phyloP scores from a whole-genome alignment of 2,113 vertebrate genomes.

The Laticauda laticaudata region DNA sequence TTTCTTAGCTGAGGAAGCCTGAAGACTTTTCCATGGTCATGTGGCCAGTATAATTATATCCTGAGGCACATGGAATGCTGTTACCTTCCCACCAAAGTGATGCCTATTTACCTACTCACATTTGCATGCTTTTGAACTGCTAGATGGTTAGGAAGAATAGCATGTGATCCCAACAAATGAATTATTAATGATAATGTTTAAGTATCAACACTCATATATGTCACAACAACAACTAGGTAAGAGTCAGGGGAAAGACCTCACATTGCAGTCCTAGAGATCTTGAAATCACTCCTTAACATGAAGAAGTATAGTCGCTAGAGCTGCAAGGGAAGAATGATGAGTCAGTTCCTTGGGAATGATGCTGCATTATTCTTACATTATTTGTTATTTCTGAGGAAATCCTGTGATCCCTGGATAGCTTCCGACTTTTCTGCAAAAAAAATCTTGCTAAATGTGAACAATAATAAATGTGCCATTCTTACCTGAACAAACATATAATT shows the following conservation, averaged over 20 bases:
- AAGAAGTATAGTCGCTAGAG: background rate
- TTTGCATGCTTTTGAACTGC: no score
- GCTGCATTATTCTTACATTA: background rate
- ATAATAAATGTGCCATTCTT: background rate
- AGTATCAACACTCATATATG: background rate
- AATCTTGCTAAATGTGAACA: background rate
- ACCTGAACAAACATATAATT: background rate
- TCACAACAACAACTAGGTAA: background rate
- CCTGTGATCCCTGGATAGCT: background rate
- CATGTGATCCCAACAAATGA: background rate
- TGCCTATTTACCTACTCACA: no score
- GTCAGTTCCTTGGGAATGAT: background rate
- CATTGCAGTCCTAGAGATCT: background rate
- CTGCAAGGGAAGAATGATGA: background rate
- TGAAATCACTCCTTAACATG: background rate
- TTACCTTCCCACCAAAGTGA: no score
- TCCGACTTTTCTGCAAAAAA: background rate
- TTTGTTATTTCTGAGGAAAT: background rate
- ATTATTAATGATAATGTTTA: background rate
- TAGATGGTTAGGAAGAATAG: no score
- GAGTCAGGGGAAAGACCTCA: background rate
- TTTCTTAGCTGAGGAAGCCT: no score
- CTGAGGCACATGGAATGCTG: no score
- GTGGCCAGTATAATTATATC: no score
- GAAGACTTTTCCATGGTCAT: no score